These are phyloP conservation scores for Spinibarbus caldwelli DNA, from an alignment of 2,797 vertebrate genomes.

Conservation along the genomic window DNA sequence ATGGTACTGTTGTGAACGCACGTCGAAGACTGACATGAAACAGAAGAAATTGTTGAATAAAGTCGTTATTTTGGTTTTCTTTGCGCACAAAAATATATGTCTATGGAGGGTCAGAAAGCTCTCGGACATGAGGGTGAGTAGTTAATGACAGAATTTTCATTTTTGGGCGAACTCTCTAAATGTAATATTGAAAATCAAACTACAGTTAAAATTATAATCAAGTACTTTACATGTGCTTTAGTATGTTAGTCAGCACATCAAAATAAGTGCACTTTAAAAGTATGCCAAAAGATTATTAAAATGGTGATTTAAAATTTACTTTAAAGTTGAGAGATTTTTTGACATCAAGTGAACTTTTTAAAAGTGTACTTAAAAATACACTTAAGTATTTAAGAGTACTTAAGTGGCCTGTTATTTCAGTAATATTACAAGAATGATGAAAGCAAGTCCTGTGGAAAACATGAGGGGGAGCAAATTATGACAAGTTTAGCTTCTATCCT, in stretches of 20 bases:
- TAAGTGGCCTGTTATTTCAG: background rate
- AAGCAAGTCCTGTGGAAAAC: no score
- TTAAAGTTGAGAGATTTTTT: background rate
- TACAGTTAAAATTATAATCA: no score
- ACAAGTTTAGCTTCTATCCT: background rate
- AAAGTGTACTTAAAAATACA: background rate
- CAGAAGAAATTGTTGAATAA: no score
- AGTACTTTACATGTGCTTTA: background rate
- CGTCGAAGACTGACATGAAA: no score
- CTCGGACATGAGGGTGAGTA: no score
- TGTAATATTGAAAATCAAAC: no score
- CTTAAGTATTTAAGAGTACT: background rate
- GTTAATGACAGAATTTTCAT: no score
- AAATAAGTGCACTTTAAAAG: background rate
- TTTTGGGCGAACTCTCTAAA: no score
- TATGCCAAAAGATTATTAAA: background rate
- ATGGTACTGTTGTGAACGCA: no score
- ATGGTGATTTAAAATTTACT: background rate
- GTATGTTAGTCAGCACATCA: background rate
- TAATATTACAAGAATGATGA: background rate
- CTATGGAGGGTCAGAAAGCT: no score
- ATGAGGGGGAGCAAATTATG: background rate
- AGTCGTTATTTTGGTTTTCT: no score
- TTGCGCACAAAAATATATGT: no score
- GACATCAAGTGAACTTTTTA: background rate